phyloP scores from a whole-genome alignment of 2,888 invertebrate genomes.

The Pelosia muscerda region DNA sequence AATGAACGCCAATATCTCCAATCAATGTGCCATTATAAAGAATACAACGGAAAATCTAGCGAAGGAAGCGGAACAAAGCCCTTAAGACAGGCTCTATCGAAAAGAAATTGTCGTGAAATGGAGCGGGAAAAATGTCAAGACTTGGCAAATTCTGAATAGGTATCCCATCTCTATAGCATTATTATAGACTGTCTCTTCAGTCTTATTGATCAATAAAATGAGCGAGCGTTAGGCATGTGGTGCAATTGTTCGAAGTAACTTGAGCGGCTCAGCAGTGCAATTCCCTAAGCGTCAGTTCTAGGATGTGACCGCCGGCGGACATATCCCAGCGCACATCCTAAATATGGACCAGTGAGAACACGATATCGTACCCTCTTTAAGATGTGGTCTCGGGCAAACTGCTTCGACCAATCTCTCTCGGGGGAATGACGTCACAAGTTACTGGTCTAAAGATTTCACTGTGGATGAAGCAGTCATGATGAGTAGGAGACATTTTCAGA shows the following conservation, averaged over 20 bases:
- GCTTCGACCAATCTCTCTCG: too few relatives aligned
- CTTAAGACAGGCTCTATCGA: slow-evolving; percentile 2
- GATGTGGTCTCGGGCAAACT: too few relatives aligned
- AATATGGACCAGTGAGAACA: too few relatives aligned
- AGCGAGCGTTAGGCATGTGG: neutral
- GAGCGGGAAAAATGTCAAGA: neutral
- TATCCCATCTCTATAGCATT: neutral
- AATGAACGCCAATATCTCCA: slow-evolving; percentile 1
- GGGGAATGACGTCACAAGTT: too few relatives aligned
- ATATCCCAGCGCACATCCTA: too few relatives aligned
- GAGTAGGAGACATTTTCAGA: too few relatives aligned
- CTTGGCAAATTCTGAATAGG: neutral
- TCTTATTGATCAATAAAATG: neutral
- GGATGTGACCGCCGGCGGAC: too few relatives aligned
- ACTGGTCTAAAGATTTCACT: too few relatives aligned
- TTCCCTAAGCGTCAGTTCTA: too few relatives aligned
- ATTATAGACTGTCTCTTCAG: neutral
- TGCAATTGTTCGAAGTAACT: neutral
- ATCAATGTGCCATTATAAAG: slow-evolving; percentile 4
- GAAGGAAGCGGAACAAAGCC: neutral
- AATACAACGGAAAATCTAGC: neutral
- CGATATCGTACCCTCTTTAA: too few relatives aligned
- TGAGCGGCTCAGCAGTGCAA: too few relatives aligned
- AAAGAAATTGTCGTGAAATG: neutral
- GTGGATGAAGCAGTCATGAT: neutral